Percentiles rank a stretch among this genome's conserved stretches.
Conservation (phyloP, 2,888 invertebrate genomes). For the Drosophila anceps region DNA sequence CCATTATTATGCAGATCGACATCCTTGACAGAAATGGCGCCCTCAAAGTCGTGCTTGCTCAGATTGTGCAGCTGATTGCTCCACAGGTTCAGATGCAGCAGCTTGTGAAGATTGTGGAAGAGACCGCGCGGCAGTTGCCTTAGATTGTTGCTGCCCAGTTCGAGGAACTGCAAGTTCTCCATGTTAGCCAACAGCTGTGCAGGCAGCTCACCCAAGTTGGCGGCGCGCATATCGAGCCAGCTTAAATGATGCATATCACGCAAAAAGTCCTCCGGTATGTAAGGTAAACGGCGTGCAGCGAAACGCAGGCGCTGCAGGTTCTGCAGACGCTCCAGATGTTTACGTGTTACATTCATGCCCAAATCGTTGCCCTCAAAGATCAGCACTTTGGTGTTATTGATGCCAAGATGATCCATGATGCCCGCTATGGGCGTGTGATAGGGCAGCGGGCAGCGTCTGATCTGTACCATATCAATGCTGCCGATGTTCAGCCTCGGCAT, state of each 20-base stretch:
- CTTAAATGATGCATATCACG: constrained; percentile 87
- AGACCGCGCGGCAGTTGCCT: constrained; percentile 87
- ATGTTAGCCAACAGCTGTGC: constrained; percentile 87
- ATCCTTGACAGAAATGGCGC: constrained; percentile 88
- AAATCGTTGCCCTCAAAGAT: constrained; percentile 87
- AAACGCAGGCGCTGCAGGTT: constrained; percentile 87
- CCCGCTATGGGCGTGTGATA: constrained; percentile 85
- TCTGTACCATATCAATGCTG: constrained; percentile 79
- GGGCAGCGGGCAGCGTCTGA: constrained; percentile 84
- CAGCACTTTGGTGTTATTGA: constrained; percentile 84
- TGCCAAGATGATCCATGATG: constrained; percentile 83
- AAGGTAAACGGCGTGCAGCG: constrained; percentile 88
- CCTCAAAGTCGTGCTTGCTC: constrained; percentile 88
- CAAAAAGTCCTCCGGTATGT: constrained; percentile 88
- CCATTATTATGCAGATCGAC: constrained; percentile 90
- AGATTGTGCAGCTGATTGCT: constrained; percentile 89
- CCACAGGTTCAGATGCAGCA: constrained; percentile 89
- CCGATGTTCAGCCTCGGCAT: constrained; percentile 83
- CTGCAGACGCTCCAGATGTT: constrained; percentile 87
- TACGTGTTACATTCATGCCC: constrained; percentile 86
- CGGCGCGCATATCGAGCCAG: constrained; percentile 88
- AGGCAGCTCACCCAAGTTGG: constrained; percentile 87
- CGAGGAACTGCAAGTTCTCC: constrained; percentile 87
- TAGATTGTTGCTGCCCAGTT: constrained; percentile 89
- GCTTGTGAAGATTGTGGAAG: constrained; percentile 88